Evolutionary conservation across 2,888 invertebrate species (phyloP).

Genomic region (Willowsia nigromaculata): DNA sequence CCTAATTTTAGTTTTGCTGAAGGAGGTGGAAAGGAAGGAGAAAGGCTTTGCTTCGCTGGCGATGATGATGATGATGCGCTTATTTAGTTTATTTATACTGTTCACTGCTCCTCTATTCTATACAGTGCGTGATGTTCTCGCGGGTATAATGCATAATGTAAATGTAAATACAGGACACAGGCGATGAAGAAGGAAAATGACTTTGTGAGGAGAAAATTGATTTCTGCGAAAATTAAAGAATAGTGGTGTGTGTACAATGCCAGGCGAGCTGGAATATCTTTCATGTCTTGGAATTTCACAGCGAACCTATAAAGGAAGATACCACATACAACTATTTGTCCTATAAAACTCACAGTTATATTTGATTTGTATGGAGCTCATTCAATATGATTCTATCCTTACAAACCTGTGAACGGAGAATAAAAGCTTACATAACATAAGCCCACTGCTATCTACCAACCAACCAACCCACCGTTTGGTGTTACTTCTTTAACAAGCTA

Average conservation of each 20-base stretch:
- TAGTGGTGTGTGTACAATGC: constrained; percentile 4
- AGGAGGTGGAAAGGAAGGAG: neutral
- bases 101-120: no score
- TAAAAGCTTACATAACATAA: neutral
- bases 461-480: neutral
- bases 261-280: constrained; percentile 12
- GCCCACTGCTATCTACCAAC: neutral
- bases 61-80: constrained; percentile 7
- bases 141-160: neutral
- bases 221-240: constrained; percentile 38
- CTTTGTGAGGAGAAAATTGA: constrained; percentile 44
- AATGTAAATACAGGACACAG: neutral
- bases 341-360: no score
- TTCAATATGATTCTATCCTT: neutral
- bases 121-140: neutral
- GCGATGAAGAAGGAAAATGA: constrained; percentile 30
- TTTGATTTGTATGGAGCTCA: neutral
- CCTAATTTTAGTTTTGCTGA: neutral
- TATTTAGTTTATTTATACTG: constrained; percentile 8
- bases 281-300: neutral
- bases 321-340: neutral
- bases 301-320: neutral
- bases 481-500: neutral
- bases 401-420: neutral
- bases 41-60: neutral